Base-by-base conservation (phyloP, 2,888 invertebrate species). In the Harpalus rufipes region DNA sequence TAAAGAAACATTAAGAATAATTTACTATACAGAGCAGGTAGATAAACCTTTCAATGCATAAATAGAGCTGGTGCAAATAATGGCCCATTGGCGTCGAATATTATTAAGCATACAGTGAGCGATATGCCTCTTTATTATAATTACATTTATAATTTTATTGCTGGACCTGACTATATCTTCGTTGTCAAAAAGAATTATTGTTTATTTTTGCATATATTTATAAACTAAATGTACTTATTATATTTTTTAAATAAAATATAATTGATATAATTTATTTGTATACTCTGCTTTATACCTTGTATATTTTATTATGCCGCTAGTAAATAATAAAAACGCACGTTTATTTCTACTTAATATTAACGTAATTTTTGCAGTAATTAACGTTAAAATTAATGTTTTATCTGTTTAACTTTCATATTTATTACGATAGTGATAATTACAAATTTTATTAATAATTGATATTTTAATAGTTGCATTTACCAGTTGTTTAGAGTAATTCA, bases 341-440 rank as follows among this genome's bases (percentile, higher is more conserved):
- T n/a, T n/a, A n/a, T n/a, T n/a, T n/a, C n/a, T n/a, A 8, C n/a
- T 58, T 58, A 58, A 58, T 51, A 58, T 58, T 58, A 14, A n/a
- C 7, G 7, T 58, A 7, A 58, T n/a, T 14, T n/a, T 58, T 58
- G n/a, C 12, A n/a, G 16, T n/a, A 58, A 58, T 14, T n/a, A n/a
- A 14, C 7, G n/a, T 58, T 12, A 8, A 10, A 58, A 58, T 58
- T 58, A n/a, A 7, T 58, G 1, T n/a, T 7, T 10, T 2, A n/a
- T 10, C 12, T n/a, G n/a, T 14, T n/a, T 14, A 58, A 58, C 58
- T n/a, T 16, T 16, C 14, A 14, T 58, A 58, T 58, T 58, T 14
- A 44, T 58, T 51, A 5, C n/a, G 51, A n/a, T 51, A 51, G 51
- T 14, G 14, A 58, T n/a, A 58, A 58, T 14, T 14, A 58, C 58